Percentiles rank a stretch among this genome's conserved stretches.
These are phyloP conservation scores for Eupithecia exiguata DNA, from an alignment of 2,888 invertebrate species.

Conservation along the genomic window DNA sequence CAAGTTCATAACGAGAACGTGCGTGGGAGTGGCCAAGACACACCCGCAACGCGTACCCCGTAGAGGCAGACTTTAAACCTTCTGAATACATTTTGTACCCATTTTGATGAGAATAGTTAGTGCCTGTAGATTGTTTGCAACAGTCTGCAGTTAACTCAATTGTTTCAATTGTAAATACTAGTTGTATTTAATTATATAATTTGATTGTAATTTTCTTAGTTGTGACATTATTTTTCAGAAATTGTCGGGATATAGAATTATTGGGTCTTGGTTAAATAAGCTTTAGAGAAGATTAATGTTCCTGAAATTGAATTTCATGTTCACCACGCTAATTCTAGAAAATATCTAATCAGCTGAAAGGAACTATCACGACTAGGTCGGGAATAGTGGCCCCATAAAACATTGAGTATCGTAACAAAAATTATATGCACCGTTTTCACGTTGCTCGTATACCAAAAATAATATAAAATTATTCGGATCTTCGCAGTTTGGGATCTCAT, in stretches of 20 bases:
- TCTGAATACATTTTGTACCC: background rate
- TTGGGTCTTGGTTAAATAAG: background rate
- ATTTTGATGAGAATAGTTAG: no score
- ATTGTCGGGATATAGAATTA: background rate
- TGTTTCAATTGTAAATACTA: no score
- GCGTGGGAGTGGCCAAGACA: constrained; percentile 69
- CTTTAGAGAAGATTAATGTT: background rate
- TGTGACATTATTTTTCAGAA: background rate
- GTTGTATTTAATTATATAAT: no score
- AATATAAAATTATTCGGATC: constrained; percentile 72
- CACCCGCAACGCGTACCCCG: constrained; percentile 50
- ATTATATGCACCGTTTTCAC: constrained; percentile 54
- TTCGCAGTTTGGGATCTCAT: constrained; percentile 62
- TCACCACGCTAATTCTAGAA: background rate
- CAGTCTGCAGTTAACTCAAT: no score
- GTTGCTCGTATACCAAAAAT: constrained; percentile 54
- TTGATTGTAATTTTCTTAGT: no score
- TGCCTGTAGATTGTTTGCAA: no score
- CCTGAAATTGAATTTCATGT: background rate
- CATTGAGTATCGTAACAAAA: constrained; percentile 62
- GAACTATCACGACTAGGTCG: background rate
- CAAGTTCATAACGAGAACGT: constrained; percentile 77
- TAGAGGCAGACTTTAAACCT: background rate
- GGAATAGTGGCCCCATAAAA: constrained; percentile 41
- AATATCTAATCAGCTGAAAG: background rate